phyloP scores from a whole-genome alignment of 2,888 invertebrate species.

The Drosophila glabriapex region DNA sequence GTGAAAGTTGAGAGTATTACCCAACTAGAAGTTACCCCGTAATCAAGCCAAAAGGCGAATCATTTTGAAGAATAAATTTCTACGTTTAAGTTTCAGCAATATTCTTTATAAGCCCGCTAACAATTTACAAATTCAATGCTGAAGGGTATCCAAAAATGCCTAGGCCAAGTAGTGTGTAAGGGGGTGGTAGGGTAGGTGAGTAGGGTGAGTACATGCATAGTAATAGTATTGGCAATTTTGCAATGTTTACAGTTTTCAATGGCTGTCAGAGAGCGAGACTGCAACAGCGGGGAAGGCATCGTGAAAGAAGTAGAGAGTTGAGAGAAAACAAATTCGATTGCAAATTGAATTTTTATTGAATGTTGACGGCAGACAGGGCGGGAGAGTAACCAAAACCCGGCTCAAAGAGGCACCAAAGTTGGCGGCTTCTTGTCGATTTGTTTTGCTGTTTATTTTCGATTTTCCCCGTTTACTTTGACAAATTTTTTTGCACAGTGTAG shows the following conservation, averaged over 20 bases:
- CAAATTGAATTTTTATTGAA: constrained; percentile 80
- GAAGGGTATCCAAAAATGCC: constrained; percentile 1
- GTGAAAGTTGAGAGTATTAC: too few species aligned
- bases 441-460: constrained; percentile 40
- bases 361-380: constrained; percentile 51
- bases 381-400: constrained; percentile 25
- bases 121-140: not conserved
- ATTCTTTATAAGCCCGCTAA: not conserved
- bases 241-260: constrained; percentile 71
- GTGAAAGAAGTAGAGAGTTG: constrained; percentile 16
- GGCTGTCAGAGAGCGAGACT: constrained; percentile 42
- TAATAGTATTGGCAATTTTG: constrained; percentile 70
- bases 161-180: not conserved
- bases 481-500: constrained; percentile 49
- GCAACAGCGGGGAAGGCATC: not conserved
- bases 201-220: constrained; percentile 33
- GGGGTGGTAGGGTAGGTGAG: not conserved
- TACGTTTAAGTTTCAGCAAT: rapidly evolving
- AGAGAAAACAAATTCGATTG: constrained; percentile 76
- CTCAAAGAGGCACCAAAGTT: constrained; percentile 14
- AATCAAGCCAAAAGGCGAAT: not conserved
- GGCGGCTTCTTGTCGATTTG: constrained; percentile 47
- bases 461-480: constrained; percentile 27
- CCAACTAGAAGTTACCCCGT: constrained; percentile 2
- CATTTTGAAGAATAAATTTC: not conserved